Base-by-base conservation (phyloP, 2,797 vertebrate species). In the Microtus californicus region DNA sequence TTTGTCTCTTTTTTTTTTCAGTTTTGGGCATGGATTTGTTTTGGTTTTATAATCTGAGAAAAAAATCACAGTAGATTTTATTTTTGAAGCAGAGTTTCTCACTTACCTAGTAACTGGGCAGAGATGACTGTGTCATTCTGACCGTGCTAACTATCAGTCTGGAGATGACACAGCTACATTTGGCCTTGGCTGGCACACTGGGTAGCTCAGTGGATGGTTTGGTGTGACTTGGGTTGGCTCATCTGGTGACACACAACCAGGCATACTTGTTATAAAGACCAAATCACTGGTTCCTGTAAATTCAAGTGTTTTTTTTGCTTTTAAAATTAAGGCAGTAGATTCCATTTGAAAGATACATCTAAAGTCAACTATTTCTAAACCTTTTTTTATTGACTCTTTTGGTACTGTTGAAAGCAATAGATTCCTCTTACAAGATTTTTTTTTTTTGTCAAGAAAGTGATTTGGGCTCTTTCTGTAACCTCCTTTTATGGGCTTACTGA, bases 401-500 rank as follows among this genome's bases (percentile, higher is more conserved):
- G 13, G 43, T 48, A 31, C 87, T 79, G 21, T 65, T 81, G 34
- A 82, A 90, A 91, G 69, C 6, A 90, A 78, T 14, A 13, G 76
- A 54, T 79, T 96, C 11, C 21, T 88, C 79, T 63, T 69, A 76
- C 83, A 77, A 89, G 67, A 81, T 48, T 92, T 23, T 89, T 59
- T 92, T 23, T 89, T 92, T 95, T 92, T 95, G 81, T 59, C 91
- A 65, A 87, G 80, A 37, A 90, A 78, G 45, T 92, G 65, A 79
- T 87, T 95, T 91, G 74, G 79, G 86, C 78, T 85, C 23, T 71
- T 83, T 87, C 37, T 96, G 90, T 34, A 86, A 73, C 45, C n/a
- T 93, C 45, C 56, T 76, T 96, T 97, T 43, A 87, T 93, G 19
- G 29, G 9, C 71, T 67, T 95, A 12, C 93, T 94, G 96, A 87